phyloP scores from a whole-genome alignment of 2,113 vertebrate genomes.

The Candoia aspera region DNA sequence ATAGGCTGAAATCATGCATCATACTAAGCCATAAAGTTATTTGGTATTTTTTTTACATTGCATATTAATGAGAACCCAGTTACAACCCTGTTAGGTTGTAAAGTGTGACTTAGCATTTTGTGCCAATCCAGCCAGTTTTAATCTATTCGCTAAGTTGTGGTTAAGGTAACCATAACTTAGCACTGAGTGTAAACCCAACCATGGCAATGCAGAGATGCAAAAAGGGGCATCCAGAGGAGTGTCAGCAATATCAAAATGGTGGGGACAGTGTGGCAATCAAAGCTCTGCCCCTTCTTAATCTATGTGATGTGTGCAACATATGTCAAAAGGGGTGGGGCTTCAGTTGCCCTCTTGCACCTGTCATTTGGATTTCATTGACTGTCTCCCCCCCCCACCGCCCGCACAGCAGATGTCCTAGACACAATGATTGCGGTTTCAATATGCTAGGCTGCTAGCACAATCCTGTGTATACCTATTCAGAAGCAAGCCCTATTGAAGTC shows the following conservation, averaged over 20 bases:
- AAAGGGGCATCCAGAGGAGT: neutral
- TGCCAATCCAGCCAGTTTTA: neutral
- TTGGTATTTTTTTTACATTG: neutral
- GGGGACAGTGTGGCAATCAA: neutral
- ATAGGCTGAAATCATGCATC: neutral
- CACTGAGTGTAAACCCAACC: neutral
- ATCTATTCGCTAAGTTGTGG: neutral
- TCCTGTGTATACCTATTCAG: neutral
- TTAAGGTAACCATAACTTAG: neutral
- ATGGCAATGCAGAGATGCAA: neutral
- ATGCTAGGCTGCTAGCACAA: neutral
- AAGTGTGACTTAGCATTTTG: neutral
- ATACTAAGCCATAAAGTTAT: neutral
- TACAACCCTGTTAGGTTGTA: neutral
- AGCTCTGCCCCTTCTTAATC: neutral
- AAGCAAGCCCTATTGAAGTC: neutral
- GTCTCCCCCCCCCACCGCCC: neutral
- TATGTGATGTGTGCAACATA: neutral
- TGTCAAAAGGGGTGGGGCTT: neutral
- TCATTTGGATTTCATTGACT: neutral
- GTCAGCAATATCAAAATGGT: neutral
- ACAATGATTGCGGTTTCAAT: neutral
- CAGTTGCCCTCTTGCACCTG: neutral
- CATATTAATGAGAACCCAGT: neutral
- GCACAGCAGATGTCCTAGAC: neutral